A percentile compares a stretch with the other conserved stretches of the same genome.
phyloP scores from a whole-genome alignment of 2,888 invertebrate species.

The Xestobium rufovillosum region DNA sequence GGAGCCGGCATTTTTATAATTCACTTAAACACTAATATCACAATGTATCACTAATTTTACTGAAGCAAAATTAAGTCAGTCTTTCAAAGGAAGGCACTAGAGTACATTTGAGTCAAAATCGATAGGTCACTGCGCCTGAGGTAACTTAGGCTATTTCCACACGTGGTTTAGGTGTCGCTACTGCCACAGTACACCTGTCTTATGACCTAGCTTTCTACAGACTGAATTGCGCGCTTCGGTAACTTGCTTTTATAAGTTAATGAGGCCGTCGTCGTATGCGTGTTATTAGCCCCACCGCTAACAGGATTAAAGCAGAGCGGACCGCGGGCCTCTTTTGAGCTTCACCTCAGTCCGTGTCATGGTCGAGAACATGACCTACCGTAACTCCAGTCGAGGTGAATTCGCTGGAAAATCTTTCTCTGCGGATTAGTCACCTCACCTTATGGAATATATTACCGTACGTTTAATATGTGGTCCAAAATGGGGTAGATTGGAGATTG shows the following conservation, averaged over 20 bases:
- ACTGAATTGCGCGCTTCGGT: constrained; percentile 29
- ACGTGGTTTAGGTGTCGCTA: constrained; percentile 29
- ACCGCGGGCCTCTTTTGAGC: neutral
- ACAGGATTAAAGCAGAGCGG: neutral
- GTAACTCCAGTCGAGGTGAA: no score
- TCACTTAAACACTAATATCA: constrained; percentile 35
- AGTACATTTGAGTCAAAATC: constrained; percentile 3
- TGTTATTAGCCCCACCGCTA: no score
- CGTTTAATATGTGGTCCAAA: no score
- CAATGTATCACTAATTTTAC: constrained; percentile 29
- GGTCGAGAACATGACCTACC: constrained; percentile 38
- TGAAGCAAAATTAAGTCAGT: neutral
- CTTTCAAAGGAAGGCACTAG: constrained; percentile 9
- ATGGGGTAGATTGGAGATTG: no score
- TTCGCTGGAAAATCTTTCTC: no score
- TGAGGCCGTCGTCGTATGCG: neutral
- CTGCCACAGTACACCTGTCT: constrained; percentile 41
- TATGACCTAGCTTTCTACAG: constrained; percentile 40
- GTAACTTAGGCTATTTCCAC: neutral
- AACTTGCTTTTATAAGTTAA: constrained; percentile 25
- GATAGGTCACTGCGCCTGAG: neutral
- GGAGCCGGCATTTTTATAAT: constrained; percentile 36
- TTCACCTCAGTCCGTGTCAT: constrained; percentile 34
- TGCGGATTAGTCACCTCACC: no score
- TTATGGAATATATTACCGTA: no score